phyloP scores from a whole-genome alignment of 2,113 vertebrate genomes.

The Pithys albifrons region DNA sequence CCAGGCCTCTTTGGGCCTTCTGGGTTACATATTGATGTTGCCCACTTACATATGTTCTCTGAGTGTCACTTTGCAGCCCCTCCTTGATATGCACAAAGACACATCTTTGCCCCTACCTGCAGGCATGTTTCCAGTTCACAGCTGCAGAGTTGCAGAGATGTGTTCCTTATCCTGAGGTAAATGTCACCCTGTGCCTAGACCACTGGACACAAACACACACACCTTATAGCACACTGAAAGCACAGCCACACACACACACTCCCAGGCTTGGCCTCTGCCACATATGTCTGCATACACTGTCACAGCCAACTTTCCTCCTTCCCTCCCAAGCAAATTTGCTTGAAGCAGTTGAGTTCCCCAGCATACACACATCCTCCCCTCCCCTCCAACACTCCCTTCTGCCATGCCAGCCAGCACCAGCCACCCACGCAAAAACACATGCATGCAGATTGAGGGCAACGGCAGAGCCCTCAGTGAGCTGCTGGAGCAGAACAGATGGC shows the following conservation, averaged over 20 bases:
- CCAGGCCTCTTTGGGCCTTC: background rate
- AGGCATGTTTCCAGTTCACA: background rate
- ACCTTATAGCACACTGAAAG: background rate
- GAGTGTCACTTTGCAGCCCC: background rate
- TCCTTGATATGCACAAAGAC: background rate
- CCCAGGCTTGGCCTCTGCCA: background rate
- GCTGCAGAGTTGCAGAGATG: background rate
- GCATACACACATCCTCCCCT: background rate
- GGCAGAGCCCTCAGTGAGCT: background rate
- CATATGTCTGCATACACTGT: background rate
- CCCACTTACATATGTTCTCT: background rate
- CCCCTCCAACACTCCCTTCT: background rate
- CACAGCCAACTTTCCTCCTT: background rate
- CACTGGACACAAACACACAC: fast-evolving
- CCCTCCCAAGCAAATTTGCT: background rate
- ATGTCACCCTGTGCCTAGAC: background rate
- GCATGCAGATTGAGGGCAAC: background rate
- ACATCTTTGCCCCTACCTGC: background rate
- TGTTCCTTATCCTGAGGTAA: background rate
- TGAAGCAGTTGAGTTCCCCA: background rate
- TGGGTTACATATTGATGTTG: background rate
- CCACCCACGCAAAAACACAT: conserved; percentile 7
- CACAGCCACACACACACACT: fast-evolving
- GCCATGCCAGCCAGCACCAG: conserved; percentile 28
- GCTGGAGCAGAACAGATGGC: conserved; percentile 69